phyloP scores from a whole-genome alignment of 2,888 invertebrate species.

The Heteromurus nitidus region DNA sequence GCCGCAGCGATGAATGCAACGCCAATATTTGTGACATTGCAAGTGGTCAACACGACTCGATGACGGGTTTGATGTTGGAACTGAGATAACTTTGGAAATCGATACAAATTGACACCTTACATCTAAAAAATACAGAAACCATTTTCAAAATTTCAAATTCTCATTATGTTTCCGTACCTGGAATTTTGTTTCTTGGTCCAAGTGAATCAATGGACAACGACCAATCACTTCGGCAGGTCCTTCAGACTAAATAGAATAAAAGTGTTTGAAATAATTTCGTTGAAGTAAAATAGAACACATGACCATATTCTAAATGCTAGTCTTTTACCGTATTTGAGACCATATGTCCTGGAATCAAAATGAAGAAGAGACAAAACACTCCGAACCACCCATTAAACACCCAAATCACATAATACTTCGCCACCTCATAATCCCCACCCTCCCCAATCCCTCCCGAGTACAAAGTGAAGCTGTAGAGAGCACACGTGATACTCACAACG shows the following conservation, averaged over 20 bases:
- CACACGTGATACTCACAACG: constrained; percentile 43
- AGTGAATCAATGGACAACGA: constrained; percentile 2
- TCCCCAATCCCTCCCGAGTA: constrained; percentile 39
- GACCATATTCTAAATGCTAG: background rate
- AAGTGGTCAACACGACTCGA: constrained; percentile 40
- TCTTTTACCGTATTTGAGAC: constrained; percentile 51
- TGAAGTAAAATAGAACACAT: background rate
- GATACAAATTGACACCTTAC: background rate
- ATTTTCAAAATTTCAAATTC: background rate
- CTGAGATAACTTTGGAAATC: constrained; percentile 23
- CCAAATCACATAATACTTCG: constrained; percentile 53
- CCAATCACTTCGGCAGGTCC: constrained; percentile 48
- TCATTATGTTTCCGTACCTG: constrained; percentile 17
- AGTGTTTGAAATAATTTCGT: background rate
- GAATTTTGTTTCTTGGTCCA: constrained; percentile 52
- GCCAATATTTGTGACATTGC: constrained; percentile 53
- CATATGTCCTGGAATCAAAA: constrained; percentile 54
- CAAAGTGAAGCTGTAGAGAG: constrained; percentile 35
- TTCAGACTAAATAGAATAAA: constrained; percentile 40
- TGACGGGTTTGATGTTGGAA: constrained; percentile 45
- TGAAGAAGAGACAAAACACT: constrained; percentile 23
- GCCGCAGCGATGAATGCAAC: constrained; percentile 49
- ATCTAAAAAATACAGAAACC: background rate
- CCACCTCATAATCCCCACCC: background rate
- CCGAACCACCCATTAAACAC: constrained; percentile 56